Percentiles rank a stretch among this genome's conserved stretches.
Conservation (phyloP, 2,888 invertebrate species). For the Eustalomyia histrio region DNA sequence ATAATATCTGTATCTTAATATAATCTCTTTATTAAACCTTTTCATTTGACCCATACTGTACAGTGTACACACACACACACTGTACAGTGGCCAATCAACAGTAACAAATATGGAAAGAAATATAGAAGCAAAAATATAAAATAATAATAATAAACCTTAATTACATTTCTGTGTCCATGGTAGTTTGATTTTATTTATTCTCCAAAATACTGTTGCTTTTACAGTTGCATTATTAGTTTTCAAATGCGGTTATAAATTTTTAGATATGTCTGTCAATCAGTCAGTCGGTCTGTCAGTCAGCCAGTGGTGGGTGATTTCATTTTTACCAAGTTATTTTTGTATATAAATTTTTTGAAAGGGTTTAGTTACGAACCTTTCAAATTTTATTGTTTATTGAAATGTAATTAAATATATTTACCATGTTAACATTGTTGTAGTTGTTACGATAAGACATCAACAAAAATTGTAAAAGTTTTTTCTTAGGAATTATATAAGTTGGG, state of each 20-base stretch:
- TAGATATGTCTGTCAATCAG: conserved; percentile 14
- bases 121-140: neutral
- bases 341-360: conserved; percentile 3
- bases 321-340: neutral
- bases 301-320: conserved; percentile 4
- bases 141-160: conserved; percentile 22
- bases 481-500: neutral
- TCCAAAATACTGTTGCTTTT: conserved; percentile 32
- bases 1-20: neutral
- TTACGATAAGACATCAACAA: conserved; percentile 33
- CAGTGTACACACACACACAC: too few relatives aligned
- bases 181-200: conserved; percentile 7
- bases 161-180: conserved; percentile 24
- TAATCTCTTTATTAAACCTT: neutral
- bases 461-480: conserved; percentile 9
- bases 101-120: conserved; percentile 11
- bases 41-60: conserved; percentile 6
- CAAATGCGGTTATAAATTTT: conserved; percentile 8
- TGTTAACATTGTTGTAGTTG: conserved; percentile 14
- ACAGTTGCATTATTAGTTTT: conserved; percentile 38
- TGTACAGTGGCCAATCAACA: conserved; percentile 33
- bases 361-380: conserved; percentile 24
- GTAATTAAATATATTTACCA: conserved; percentile 20
- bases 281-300: neutral
- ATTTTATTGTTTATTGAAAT: conserved; percentile 21